Evolutionary conservation across 1,140 invertebrate species (phyloP), one percentile per base, ranked within the genome.

Genomic region (Triops cancriformis): DNA sequence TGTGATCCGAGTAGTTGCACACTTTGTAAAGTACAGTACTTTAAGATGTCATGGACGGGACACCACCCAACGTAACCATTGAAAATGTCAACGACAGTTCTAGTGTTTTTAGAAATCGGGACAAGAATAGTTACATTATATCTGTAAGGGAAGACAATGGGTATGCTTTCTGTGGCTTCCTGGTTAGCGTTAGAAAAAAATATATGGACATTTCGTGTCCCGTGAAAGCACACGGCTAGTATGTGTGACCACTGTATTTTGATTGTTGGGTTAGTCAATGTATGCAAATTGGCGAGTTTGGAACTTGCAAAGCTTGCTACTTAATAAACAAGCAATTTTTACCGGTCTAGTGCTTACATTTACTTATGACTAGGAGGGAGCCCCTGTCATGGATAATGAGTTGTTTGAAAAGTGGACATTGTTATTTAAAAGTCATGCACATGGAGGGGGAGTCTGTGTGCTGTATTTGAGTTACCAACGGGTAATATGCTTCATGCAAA

Each of bases 1-100:
- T 64, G 51, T 23, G 51, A 64, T 64, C 51, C 51, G 51, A 64
- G 51, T 64, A 64, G 51, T 64, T 64, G 51, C 51, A 64, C 51
- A 64, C 51, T 64, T 23, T 64, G 51, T 12, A 64, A 64, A 64
- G 51, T 64, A 18, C 51, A 37, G 31, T 37, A 37, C 51, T 23
- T 18, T 64, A 64, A 64, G 18, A 6, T 64, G 51, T 23, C 14
- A 64, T 64, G 51, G 14, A 64, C 51, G 51, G 51, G 51, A 64
- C 51, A 64, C 51, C 51, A 64, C 51, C 51, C 51, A 64, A 64
- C 51, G 51, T 64, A 6, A 64, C 51, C 18, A 64, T 64, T 64
- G 51, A 64, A 64, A 64, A 64, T 6, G 18, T 64, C 18, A 64
- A 64, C 51, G 51, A 64, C 51, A 64, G 18, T 64, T 64, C 51